Conservation (phyloP, 2,797 vertebrate species). For the Muscicapa comitata region DNA sequence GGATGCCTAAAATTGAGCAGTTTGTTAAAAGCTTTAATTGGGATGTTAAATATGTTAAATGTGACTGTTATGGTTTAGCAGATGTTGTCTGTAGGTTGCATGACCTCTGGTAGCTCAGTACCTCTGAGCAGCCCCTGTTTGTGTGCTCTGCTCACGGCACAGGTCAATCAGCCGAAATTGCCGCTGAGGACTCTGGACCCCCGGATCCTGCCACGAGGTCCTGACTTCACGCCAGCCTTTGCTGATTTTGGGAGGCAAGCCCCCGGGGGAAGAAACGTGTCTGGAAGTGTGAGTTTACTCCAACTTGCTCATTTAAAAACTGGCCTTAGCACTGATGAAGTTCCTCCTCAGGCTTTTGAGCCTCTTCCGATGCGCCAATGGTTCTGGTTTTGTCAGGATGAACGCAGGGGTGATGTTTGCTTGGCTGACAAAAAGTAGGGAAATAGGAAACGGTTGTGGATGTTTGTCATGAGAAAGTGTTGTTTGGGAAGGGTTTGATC, state of each 20-base stretch:
- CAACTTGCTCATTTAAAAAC: conserved; percentile 20
- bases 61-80: fast-evolving
- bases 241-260: conserved; percentile 92
- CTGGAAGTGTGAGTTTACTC: conserved; percentile 83
- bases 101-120: neutral
- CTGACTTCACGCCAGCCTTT: conserved; percentile 96
- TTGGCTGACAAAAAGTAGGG: neutral
- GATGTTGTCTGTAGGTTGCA: neutral
- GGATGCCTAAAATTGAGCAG: neutral
- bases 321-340: neutral
- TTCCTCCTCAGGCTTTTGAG: neutral
- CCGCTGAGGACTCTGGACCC: conserved; percentile 85
- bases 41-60: neutral
- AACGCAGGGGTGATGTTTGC: neutral
- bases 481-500: neutral
- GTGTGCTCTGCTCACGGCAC: conserved; percentile 7
- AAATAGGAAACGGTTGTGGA: neutral
- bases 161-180: conserved; percentile 95
- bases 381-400: conserved; percentile 19
- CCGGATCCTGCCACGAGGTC: conserved; percentile 89
- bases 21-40: neutral
- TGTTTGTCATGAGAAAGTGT: neutral
- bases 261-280: conserved; percentile 81
- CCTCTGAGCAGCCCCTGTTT: neutral
- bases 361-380: neutral